Evolutionary conservation across 2,888 invertebrate genomes (phyloP).

Genomic region (Heliconius sara): DNA sequence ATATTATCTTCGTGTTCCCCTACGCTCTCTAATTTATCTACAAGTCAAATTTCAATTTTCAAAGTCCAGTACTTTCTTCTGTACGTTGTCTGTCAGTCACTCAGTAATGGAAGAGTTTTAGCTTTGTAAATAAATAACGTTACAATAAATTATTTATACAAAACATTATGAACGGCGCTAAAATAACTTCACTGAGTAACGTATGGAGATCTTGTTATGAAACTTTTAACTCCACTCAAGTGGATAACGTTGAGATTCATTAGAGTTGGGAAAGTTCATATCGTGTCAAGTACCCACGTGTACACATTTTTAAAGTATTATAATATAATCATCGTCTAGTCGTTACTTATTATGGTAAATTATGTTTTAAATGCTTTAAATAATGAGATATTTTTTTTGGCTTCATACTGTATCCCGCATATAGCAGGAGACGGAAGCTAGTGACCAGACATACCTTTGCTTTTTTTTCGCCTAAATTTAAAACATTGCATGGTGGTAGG

Average conservation of each 20-base stretch:
- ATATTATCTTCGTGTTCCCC: too few species aligned
- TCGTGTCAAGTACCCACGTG: conserved; percentile 12
- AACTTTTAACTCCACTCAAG: conserved; percentile 38
- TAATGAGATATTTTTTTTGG: not conserved
- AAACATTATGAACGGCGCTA: not conserved
- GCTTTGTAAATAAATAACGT: not conserved
- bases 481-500: too few species aligned
- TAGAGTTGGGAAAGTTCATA: conserved; percentile 35
- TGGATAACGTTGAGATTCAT: conserved; percentile 35
- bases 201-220: conserved; percentile 38
- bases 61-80: too few species aligned
- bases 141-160: not conserved
- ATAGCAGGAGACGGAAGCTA: not conserved
- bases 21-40: too few species aligned
- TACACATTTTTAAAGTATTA: conserved; percentile 16
- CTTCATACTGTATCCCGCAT: not conserved
- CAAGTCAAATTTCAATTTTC: too few species aligned
- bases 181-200: conserved; percentile 21
- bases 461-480: too few species aligned
- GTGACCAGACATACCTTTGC: not conserved
- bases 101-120: too few species aligned
- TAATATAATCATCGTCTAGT: not conserved
- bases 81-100: too few species aligned
- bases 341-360: not conserved
- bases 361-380: not conserved